Evolutionary conservation across 2,113 vertebrate species (phyloP).

Genomic region (Heptranchias perlo): DNA sequence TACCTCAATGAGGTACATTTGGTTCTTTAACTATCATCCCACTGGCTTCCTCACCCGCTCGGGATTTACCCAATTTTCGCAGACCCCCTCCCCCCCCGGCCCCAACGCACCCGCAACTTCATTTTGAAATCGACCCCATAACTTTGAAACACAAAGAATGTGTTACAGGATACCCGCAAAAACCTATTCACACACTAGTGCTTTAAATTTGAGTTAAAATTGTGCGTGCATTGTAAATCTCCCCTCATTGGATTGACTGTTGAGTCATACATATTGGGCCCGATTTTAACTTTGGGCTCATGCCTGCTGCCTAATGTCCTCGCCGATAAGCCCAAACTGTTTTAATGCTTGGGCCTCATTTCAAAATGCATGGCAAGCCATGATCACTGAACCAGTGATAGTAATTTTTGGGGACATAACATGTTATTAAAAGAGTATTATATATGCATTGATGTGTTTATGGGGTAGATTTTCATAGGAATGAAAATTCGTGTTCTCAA

Average conservation of each 20-base stretch:
- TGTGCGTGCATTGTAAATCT: not conserved
- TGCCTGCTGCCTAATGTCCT: not conserved
- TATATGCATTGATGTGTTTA: not conserved
- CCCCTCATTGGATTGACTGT: not conserved
- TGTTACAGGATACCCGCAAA: not conserved
- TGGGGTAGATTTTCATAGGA: not conserved
- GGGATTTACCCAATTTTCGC: too few relatives aligned
- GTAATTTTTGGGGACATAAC: not conserved
- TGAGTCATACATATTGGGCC: not conserved
- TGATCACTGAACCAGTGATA: not conserved
- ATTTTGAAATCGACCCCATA: too few relatives aligned
- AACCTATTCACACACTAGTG: not conserved
- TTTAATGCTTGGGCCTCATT: not conserved
- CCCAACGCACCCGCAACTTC: too few relatives aligned
- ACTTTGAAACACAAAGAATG: not conserved
- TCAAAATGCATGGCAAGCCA: not conserved
- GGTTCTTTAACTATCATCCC: too few relatives aligned
- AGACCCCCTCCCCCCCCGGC: too few relatives aligned
- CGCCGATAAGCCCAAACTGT: not conserved
- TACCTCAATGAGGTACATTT: too few relatives aligned
- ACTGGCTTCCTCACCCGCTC: too few relatives aligned
- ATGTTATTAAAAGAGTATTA: not conserved
- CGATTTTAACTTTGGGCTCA: not conserved
- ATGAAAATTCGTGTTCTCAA: not conserved
- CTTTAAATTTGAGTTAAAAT: not conserved